Evolutionary conservation across 2,888 invertebrate genomes (phyloP).

Genomic region (Smittia sp.): DNA sequence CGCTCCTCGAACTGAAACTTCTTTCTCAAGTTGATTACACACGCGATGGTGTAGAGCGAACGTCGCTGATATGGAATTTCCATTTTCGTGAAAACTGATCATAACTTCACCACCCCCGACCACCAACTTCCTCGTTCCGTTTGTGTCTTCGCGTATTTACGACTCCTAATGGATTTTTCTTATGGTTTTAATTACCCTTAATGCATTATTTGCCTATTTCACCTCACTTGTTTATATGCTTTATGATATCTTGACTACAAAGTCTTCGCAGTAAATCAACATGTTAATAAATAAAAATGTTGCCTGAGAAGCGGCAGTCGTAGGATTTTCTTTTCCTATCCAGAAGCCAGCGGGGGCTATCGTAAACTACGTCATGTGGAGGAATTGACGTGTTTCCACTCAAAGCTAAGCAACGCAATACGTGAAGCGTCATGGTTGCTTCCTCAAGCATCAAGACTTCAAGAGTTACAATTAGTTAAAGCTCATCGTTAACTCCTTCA

Average conservation of each 20-base stretch:
- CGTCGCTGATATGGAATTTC: slow-evolving; percentile 19
- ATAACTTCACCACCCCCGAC: slow-evolving; percentile 21
- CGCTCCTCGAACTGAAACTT: not conserved
- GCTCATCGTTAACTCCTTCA: too few relatives aligned
- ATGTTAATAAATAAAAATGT: slow-evolving; percentile 24
- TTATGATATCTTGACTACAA: slow-evolving; percentile 38
- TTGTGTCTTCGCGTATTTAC: slow-evolving; percentile 37
- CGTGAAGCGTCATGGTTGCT: too few relatives aligned
- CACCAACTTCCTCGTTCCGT: not conserved
- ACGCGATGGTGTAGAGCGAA: slow-evolving; percentile 15
- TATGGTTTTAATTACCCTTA: slow-evolving; percentile 41
- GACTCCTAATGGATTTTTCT: slow-evolving; percentile 36
- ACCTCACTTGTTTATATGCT: slow-evolving; percentile 21
- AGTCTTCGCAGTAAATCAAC: slow-evolving; percentile 29
- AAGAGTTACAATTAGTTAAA: too few relatives aligned
- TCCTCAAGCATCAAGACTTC: too few relatives aligned
- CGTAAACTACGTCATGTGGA: not conserved
- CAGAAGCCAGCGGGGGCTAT: not conserved
- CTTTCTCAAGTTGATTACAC: slow-evolving; percentile 9
- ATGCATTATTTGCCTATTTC: slow-evolving; percentile 39
- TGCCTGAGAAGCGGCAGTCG: not conserved
- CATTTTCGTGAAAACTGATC: slow-evolving; percentile 39
- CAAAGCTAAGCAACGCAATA: too few relatives aligned
- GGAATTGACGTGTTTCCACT: too few relatives aligned
- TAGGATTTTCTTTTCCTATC: not conserved